These are phyloP conservation scores for Amphipoea oculea DNA, from an alignment of 2,888 invertebrate genomes.

Conservation along the genomic window DNA sequence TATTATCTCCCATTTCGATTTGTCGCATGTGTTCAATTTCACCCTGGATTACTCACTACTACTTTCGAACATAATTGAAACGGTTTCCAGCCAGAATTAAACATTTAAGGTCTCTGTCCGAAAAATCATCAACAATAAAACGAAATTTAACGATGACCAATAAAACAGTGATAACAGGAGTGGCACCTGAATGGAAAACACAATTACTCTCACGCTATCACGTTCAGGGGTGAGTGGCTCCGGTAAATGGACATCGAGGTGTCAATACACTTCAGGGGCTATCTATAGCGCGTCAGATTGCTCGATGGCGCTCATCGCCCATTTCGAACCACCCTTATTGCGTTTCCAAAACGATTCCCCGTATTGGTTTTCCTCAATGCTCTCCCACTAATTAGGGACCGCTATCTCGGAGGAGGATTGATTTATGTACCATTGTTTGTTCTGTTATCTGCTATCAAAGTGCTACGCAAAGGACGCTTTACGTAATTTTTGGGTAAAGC, in stretches of 20 bases:
- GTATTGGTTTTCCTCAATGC: slow-evolving; percentile 64
- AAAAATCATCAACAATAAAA: slow-evolving; percentile 57
- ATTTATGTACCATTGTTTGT: slow-evolving; percentile 63
- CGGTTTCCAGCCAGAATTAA: slow-evolving; percentile 20
- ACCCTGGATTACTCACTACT: neutral
- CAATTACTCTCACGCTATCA: slow-evolving; percentile 69
- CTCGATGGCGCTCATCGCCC: slow-evolving; percentile 59
- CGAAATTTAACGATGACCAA: slow-evolving; percentile 57
- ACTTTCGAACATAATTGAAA: slow-evolving; percentile 30
- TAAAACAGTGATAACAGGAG: slow-evolving; percentile 65
- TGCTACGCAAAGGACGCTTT: slow-evolving; percentile 51
- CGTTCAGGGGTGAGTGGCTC: slow-evolving; percentile 69
- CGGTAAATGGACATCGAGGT: slow-evolving; percentile 71
- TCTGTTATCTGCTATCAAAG: slow-evolving; percentile 61
- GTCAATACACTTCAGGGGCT: slow-evolving; percentile 69
- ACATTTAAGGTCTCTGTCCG: slow-evolving; percentile 16
- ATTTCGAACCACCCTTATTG: slow-evolving; percentile 63
- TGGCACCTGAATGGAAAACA: slow-evolving; percentile 65
- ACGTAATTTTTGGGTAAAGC: slow-evolving; percentile 58
- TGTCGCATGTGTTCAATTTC: too few species aligned
- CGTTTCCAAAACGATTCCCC: slow-evolving; percentile 64
- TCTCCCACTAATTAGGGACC: slow-evolving; percentile 63
- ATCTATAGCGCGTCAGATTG: slow-evolving; percentile 68
- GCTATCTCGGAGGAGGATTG: slow-evolving; percentile 60
- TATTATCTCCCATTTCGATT: too few species aligned